Conservation (phyloP, 2,888 invertebrate species). For the Phania funesta region DNA sequence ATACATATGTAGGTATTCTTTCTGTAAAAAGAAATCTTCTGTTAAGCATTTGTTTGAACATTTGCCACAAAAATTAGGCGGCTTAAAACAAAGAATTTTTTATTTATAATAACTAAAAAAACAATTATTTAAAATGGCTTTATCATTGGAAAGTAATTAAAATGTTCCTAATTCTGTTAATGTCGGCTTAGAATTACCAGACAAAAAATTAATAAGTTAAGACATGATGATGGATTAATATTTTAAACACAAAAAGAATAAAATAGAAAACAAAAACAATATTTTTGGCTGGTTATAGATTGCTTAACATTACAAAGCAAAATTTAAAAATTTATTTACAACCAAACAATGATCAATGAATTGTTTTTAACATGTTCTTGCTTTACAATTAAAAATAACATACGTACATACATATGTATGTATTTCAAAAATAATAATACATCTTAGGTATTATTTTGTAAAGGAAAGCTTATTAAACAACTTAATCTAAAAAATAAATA, state of each 20-base stretch:
- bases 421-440: too few species aligned
- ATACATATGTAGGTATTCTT: too few species aligned
- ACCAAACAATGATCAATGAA: background rate
- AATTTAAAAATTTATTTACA: slow-evolving; percentile 25
- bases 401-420: background rate
- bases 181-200: slow-evolving; percentile 26
- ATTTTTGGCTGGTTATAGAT: slow-evolving; percentile 67
- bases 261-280: background rate
- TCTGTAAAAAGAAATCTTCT: too few species aligned
- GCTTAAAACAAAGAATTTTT: background rate
- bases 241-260: slow-evolving; percentile 19
- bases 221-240: slow-evolving; percentile 66
- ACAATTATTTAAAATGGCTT: slow-evolving; percentile 34
- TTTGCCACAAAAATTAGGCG: background rate
- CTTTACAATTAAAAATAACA: background rate
- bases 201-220: slow-evolving; percentile 31
- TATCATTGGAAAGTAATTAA: slow-evolving; percentile 79
- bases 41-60: too few species aligned
- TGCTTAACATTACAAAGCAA: slow-evolving; percentile 70
- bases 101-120: background rate
- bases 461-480: slow-evolving; percentile 21
- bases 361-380: background rate
- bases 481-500: slow-evolving; percentile 29
- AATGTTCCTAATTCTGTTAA: slow-evolving; percentile 71
- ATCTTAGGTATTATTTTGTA: background rate